These are phyloP conservation scores for Prunella himalayana DNA, from an alignment of 2,113 vertebrate genomes.

Conservation along the genomic window DNA sequence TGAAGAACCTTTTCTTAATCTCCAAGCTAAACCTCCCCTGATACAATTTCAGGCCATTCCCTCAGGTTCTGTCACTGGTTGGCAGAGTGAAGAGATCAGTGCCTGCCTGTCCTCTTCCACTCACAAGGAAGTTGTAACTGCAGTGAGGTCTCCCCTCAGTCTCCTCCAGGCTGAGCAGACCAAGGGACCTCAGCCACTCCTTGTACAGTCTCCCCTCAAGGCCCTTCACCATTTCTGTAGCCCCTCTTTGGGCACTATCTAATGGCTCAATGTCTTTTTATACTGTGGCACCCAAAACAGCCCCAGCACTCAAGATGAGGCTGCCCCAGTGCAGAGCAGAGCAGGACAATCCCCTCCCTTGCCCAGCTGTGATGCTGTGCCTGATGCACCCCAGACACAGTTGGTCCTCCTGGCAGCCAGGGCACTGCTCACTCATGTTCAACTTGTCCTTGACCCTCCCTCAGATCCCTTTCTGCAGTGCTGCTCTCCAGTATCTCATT, in stretches of 20 bases:
- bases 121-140: background rate
- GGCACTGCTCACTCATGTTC: background rate
- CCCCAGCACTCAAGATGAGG: background rate
- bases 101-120: background rate
- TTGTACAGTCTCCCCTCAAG: background rate
- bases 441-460: background rate
- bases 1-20: background rate
- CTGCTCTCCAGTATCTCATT: background rate
- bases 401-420: accelerated
- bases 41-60: background rate
- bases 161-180: background rate
- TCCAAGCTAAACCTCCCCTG: background rate
- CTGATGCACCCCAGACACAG: background rate
- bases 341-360: background rate
- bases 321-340: background rate
- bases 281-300: background rate
- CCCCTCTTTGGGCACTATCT: background rate
- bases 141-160: background rate
- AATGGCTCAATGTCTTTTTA: background rate
- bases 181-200: background rate
- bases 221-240: background rate
- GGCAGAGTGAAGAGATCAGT: background rate
- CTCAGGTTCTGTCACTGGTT: background rate
- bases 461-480: background rate
- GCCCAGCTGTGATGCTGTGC: background rate